These are phyloP conservation scores for Temnothorax curvispinosus DNA, from an alignment of 1,140 invertebrate genomes.

Conservation along the genomic window DNA sequence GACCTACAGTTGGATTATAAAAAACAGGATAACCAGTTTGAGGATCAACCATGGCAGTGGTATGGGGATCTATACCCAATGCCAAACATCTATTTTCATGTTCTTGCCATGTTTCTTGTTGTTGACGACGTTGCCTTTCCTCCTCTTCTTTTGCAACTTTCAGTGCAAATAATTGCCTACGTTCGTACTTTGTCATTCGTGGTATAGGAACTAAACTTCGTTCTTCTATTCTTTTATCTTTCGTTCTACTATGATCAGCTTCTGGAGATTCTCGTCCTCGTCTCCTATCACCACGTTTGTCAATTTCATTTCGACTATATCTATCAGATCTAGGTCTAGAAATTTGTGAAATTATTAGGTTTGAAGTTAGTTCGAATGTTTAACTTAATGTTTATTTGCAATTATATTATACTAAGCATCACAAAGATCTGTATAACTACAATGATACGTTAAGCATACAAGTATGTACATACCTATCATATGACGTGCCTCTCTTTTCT, in stretches of 20 bases:
- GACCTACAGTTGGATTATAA: conserved; percentile 87
- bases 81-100: conserved; percentile 88
- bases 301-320: conserved; percentile 77
- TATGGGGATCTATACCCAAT: conserved; percentile 87
- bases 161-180: conserved; percentile 91
- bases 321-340: conserved; percentile 78
- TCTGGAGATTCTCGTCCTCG: conserved; percentile 84
- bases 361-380: background rate
- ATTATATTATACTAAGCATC: background rate
- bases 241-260: conserved; percentile 76
- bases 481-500: conserved; percentile 81
- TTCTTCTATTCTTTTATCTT: conserved; percentile 82
- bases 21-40: conserved; percentile 87
- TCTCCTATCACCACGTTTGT: conserved; percentile 81
- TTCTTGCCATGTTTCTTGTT: conserved; percentile 88
- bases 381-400: conserved; percentile 6
- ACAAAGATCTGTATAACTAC: background rate
- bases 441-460: conserved; percentile 4
- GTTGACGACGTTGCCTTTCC: conserved; percentile 87
- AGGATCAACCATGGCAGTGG: conserved; percentile 86
- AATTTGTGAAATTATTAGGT: conserved; percentile 5
- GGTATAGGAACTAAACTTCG: conserved; percentile 82
- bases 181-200: conserved; percentile 89
- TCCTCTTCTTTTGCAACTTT: conserved; percentile 91
- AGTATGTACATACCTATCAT: conserved; percentile 83